Evolutionary conservation across 2,888 invertebrate species (phyloP).

Genomic region (Pheosia tremula): DNA sequence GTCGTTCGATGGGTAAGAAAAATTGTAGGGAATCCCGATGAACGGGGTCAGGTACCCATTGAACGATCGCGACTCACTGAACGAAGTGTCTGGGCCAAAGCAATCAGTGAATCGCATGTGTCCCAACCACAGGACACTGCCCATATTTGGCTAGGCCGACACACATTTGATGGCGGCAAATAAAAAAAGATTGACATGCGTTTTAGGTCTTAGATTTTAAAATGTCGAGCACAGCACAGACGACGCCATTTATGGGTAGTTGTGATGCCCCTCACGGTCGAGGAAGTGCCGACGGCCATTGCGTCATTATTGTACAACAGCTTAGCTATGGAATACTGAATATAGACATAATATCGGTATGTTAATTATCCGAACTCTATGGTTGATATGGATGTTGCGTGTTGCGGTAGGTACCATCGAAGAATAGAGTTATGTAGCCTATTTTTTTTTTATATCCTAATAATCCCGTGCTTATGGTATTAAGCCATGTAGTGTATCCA

Average conservation of each 20-base stretch:
- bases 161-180: too few relatives aligned
- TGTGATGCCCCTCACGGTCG: constrained; percentile 40
- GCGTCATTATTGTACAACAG: constrained; percentile 25
- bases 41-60: too few relatives aligned
- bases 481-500: too few relatives aligned
- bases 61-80: too few relatives aligned
- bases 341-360: background rate
- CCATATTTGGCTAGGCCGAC: too few relatives aligned
- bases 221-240: constrained; percentile 37
- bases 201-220: constrained; percentile 41
- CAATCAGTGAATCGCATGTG: too few relatives aligned
- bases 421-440: background rate
- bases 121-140: too few relatives aligned
- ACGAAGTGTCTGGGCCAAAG: too few relatives aligned
- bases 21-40: too few relatives aligned
- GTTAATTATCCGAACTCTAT: background rate
- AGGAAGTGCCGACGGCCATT: constrained; percentile 29
- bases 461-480: too few relatives aligned
- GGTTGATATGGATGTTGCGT: background rate
- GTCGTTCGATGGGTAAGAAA: too few relatives aligned
- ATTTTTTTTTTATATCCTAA: background rate
- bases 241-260: constrained; percentile 33
- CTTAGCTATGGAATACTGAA: constrained; percentile 5
- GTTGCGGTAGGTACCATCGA: background rate
- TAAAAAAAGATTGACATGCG: constrained; percentile 13